Evolutionary conservation across 2,113 vertebrate species (phyloP), one percentile per base, ranked within the genome.

Genomic region (Barbus barbus): DNA sequence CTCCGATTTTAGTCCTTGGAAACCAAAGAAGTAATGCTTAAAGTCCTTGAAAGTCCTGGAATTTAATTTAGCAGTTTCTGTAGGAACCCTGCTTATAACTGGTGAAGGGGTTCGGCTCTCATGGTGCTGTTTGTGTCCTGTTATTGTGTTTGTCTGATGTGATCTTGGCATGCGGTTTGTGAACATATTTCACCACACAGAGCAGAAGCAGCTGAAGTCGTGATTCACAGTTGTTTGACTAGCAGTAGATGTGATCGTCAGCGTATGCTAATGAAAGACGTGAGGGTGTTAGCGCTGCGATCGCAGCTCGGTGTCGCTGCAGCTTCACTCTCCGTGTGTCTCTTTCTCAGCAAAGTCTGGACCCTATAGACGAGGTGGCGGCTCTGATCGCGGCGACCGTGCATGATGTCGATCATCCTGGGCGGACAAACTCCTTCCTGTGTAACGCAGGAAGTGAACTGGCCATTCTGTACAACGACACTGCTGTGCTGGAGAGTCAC

Each of bases 401-500:
- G 16, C 98, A 99, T 0, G 97, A 99, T 0, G 95, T 99, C 87
- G 98, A 98, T 91, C 98, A 99, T 87, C 98, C 98, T 0, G 98
- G 98, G 69, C 95, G 97, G 58, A 99, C 98, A 69, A 99, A 97
- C 89, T 96, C 97, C 38, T 99, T 99, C 94, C 94, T 99, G 89
- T 99, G 98, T 89, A 99, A 99, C 0, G 95, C 97, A 1, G 97
- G 96, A 16, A 98, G 96, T 0, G 95, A 97, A 87, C 94, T 99
- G 14, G 98, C 98, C 0, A 93, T 99, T 20, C 92, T 99, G 13
- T 99, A 99, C 91, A 99, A 99, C 0, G 97, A 99, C 93, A 97
- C 93, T 0, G 97, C 97, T 0, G 97, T 99, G 87, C 89, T 99
- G 83, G 98, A 99, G 94, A 98, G 96, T 89, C 98, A 99, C 72